Percentiles rank a stretch among this genome's conserved stretches.
phyloP scores from a whole-genome alignment of 2,888 invertebrate species.

The Polyommatus iphigenia region DNA sequence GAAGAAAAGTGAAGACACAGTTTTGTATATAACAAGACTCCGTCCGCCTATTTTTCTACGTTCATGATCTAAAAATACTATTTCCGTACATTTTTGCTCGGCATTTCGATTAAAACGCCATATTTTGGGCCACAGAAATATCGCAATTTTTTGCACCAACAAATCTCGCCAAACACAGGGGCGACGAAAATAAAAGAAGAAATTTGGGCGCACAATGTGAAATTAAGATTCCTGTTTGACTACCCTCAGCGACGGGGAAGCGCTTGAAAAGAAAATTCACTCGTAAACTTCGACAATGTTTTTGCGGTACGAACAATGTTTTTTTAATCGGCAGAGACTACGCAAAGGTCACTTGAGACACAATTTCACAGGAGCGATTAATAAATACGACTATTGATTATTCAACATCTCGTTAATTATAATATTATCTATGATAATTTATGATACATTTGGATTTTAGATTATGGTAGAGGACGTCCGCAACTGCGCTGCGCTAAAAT shows the following conservation, averaged over 20 bases:
- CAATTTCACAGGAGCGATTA: too few species aligned
- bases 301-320: conserved; percentile 1
- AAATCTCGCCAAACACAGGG: conserved; percentile 52
- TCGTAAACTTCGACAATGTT: neutral
- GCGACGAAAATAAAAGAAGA: conserved; percentile 38
- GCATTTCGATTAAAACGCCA: neutral
- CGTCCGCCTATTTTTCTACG: too few species aligned
- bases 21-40: too few species aligned
- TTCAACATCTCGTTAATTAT: too few species aligned
- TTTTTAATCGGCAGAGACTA: neutral
- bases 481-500: too few species aligned
- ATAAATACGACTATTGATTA: too few species aligned
- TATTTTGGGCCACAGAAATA: neutral
- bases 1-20: too few species aligned
- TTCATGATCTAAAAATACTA: neutral
- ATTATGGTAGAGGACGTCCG: too few species aligned
- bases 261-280: conserved; percentile 17
- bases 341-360: too few species aligned
- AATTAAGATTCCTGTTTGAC: conserved; percentile 45
- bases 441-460: too few species aligned
- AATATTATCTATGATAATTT: too few species aligned
- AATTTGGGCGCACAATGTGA: conserved; percentile 39
- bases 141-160: neutral
- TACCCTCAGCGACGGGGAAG: conserved; percentile 31
- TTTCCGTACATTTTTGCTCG: neutral